Evolutionary conservation across 2,797 vertebrate species (phyloP).

Genomic region (Malurus splendens): DNA sequence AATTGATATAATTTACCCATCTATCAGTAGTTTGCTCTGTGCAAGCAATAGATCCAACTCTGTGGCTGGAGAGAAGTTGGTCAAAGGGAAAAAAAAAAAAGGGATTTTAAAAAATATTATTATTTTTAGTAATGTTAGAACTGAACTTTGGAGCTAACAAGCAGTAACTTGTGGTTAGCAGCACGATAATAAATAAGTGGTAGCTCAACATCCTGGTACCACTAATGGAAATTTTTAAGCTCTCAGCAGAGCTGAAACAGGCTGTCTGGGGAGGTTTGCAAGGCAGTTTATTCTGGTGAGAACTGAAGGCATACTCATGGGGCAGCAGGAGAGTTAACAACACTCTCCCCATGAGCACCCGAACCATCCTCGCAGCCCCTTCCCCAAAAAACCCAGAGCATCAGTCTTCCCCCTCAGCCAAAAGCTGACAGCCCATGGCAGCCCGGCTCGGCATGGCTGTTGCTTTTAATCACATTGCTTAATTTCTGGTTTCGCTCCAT

Average conservation of each 20-base stretch:
- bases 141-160: not conserved
- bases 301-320: not conserved
- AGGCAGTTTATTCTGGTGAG: not conserved
- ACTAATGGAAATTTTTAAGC: not conserved
- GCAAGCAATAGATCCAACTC: not conserved
- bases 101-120: not conserved
- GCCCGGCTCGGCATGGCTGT: fast-evolving
- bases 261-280: not conserved
- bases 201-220: not conserved
- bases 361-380: not conserved
- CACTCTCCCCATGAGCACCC: not conserved
- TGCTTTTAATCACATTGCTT: constrained; percentile 17
- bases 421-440: not conserved
- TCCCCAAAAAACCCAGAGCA: not conserved
- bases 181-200: not conserved
- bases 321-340: not conserved
- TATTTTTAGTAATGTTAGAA: not conserved
- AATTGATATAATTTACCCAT: not conserved
- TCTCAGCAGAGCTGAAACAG: not conserved
- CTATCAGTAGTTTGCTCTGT: not conserved
- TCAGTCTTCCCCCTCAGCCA: not conserved
- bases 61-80: not conserved
- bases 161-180: not conserved
- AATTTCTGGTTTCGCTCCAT: constrained; percentile 16
- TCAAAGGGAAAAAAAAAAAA: not conserved